phyloP scores from a whole-genome alignment of 1,140 invertebrate genomes.

The Drosophila orosa region DNA sequence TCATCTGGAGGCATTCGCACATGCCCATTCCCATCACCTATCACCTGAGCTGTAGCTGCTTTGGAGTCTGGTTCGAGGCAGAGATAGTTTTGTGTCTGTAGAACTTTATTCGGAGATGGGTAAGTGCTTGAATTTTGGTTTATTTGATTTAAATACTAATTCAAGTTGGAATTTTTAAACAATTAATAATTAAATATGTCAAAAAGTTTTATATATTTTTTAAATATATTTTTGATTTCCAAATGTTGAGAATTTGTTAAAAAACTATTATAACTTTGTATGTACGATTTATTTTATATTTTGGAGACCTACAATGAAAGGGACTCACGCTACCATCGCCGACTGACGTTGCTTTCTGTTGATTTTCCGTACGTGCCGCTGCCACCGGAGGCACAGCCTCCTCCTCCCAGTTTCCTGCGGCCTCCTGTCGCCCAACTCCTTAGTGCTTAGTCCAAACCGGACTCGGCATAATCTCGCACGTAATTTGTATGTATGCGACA shows the following conservation, averaged over 20 bases:
- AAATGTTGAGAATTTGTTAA: too few species aligned
- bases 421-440: slow-evolving; percentile 10
- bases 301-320: too few species aligned
- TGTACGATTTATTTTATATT: too few species aligned
- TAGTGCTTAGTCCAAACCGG: slow-evolving; percentile 47
- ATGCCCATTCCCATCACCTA: slow-evolving; percentile 4
- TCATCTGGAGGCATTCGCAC: slow-evolving; percentile 9
- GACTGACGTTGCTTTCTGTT: slow-evolving; percentile 7
- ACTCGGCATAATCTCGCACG: slow-evolving; percentile 71
- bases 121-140: not conserved
- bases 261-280: too few species aligned
- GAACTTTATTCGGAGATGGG: slow-evolving; percentile 1
- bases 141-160: not conserved
- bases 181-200: not conserved
- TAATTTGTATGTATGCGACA: slow-evolving; percentile 81
- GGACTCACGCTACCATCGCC: slow-evolving; percentile 25
- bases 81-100: slow-evolving; percentile 22
- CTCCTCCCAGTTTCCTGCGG: slow-evolving; percentile 4
- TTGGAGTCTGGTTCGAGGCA: too few species aligned
- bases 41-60: slow-evolving; percentile 5
- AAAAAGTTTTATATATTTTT: too few species aligned
- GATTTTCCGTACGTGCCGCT: slow-evolving; percentile 43
- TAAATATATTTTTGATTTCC: too few species aligned
- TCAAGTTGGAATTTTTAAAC: too few species aligned
- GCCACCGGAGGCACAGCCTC: slow-evolving; percentile 10